Percentiles rank a stretch among this genome's conserved stretches.
These are phyloP conservation scores for Vireo altiloquus DNA, from an alignment of 2,113 vertebrate genomes.

Conservation along the genomic window DNA sequence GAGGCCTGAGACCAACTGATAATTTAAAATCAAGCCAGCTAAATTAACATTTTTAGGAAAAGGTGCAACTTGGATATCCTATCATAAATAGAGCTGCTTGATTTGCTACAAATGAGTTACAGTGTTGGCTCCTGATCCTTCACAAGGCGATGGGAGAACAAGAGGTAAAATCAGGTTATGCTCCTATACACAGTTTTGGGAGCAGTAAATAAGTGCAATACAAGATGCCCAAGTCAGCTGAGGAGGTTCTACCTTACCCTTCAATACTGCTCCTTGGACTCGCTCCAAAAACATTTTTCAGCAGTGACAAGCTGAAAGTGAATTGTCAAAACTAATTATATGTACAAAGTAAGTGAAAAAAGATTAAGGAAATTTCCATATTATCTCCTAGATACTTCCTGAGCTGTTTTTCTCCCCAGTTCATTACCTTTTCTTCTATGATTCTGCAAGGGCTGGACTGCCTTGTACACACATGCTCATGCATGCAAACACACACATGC, in stretches of 20 bases:
- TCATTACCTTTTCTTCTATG: background rate
- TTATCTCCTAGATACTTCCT: background rate
- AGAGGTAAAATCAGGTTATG: background rate
- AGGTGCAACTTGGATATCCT: background rate
- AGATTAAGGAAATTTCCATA: background rate
- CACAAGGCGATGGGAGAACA: background rate
- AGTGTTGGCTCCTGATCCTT: background rate
- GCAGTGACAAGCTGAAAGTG: background rate
- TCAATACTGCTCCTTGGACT: background rate
- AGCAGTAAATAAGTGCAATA: background rate
- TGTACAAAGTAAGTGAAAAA: background rate
- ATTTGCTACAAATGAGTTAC: background rate
- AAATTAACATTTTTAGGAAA: background rate
- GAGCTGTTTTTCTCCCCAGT: background rate
- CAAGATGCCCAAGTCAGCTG: background rate
- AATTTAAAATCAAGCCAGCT: background rate
- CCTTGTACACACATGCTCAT: background rate
- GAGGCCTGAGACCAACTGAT: background rate
- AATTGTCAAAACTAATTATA: background rate
- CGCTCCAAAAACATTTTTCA: background rate
- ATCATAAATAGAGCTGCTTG: background rate
- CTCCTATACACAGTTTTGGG: background rate
- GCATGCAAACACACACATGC: background rate
- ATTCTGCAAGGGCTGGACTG: background rate
- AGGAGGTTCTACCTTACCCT: background rate